Conservation (phyloP, 2,113 vertebrate genomes). For the Lutjanus erythropterus region DNA sequence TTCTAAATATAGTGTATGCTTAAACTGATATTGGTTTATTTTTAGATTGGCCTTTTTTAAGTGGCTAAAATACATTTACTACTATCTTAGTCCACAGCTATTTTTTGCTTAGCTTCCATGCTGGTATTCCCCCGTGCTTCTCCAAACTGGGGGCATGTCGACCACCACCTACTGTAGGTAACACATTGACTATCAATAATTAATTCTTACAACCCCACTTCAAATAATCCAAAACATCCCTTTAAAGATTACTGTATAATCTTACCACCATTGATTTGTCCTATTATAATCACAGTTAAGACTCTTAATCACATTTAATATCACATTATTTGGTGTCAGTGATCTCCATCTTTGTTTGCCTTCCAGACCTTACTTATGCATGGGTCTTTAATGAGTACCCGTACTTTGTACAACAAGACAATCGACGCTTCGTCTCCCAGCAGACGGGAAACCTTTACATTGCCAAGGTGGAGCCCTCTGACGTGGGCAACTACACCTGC, state of each 20-base stretch:
- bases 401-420: slow-evolving; percentile 92
- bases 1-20: no score
- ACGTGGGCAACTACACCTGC: slow-evolving; percentile 94
- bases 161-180: no score
- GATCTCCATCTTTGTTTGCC: neutral
- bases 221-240: no score
- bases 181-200: no score
- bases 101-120: no score
- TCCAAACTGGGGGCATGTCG: no score
- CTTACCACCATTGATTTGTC: neutral
- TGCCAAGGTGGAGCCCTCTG: slow-evolving; percentile 91
- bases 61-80: no score
- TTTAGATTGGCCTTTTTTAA: no score
- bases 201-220: no score
- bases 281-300: slow-evolving; percentile 13
- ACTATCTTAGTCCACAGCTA: no score
- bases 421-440: slow-evolving; percentile 93
- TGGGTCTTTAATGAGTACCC: slow-evolving; percentile 96
- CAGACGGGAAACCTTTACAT: slow-evolving; percentile 95
- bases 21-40: no score
- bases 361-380: slow-evolving; percentile 88
- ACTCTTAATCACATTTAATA: slow-evolving; percentile 28
- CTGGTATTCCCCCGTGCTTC: no score
- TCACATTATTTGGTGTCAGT: neutral
- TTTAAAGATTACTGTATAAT: slow-evolving; percentile 10